Evolutionary conservation across 64 coral and sea anemone genomes (phyloP).

Genomic region (Stichodactyla helianthus): DNA sequence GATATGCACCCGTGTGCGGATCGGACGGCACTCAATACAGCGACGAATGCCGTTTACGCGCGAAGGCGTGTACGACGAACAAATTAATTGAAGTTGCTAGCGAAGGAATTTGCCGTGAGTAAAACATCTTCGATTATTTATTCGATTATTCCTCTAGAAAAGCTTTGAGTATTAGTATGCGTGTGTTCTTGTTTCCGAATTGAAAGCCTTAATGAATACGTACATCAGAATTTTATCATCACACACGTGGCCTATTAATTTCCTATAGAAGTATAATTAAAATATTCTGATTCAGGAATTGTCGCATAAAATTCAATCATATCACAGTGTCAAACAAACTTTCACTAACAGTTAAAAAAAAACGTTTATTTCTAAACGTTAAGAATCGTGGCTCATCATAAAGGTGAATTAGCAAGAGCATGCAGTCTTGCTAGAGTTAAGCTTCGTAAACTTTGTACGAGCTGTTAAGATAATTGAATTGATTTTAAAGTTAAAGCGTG

Average conservation of each 20-base stretch:
- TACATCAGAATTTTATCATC: no score
- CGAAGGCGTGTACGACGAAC: conserved; percentile 56
- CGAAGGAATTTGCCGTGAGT: conserved; percentile 50
- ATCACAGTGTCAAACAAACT: background rate
- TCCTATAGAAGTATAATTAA: no score
- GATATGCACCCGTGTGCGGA: conserved; percentile 59
- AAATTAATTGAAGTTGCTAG: conserved; percentile 39
- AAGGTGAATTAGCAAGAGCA: background rate
- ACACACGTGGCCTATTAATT: no score
- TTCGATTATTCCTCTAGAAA: background rate
- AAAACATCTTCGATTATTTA: background rate
- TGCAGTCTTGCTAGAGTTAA: background rate
- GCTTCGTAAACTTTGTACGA: background rate
- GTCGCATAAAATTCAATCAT: no score
- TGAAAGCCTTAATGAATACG: no score
- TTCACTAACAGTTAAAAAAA: background rate
- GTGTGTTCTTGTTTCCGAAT: background rate
- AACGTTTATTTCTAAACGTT: background rate
- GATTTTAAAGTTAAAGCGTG: no score
- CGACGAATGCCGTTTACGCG: conserved; percentile 46
- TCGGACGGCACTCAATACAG: conserved; percentile 51
- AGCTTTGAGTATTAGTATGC: background rate
- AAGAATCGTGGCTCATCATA: background rate
- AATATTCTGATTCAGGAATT: no score
- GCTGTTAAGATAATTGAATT: no score